Conservation (phyloP, 2,888 invertebrate species). For the Fragum sueziense region DNA sequence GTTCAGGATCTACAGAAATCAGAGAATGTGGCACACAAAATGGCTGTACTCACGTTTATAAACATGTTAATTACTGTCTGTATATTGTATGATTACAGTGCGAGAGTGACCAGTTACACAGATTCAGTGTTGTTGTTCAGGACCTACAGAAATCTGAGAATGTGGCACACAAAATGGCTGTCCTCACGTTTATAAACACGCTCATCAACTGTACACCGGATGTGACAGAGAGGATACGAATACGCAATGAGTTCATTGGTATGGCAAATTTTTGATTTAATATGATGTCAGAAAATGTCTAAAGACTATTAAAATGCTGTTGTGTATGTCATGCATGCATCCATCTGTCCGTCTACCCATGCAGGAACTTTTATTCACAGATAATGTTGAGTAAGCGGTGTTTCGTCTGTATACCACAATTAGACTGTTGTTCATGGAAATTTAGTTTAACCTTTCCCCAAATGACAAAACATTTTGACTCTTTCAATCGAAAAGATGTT, state of each 20-base stretch:
- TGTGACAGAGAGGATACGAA: slow-evolving; percentile 75
- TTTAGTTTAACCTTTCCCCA: too few relatives aligned
- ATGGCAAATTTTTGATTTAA: slow-evolving; percentile 17
- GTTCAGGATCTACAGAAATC: slow-evolving; percentile 81
- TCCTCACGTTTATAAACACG: slow-evolving; percentile 83
- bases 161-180: slow-evolving; percentile 80
- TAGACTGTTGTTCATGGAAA: too few relatives aligned
- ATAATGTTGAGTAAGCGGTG: too few relatives aligned
- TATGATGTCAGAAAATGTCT: too few relatives aligned
- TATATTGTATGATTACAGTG: slow-evolving; percentile 67
- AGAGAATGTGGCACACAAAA: slow-evolving; percentile 81
- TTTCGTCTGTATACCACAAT: too few relatives aligned
- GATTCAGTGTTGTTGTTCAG: slow-evolving; percentile 81
- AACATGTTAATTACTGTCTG: background rate
- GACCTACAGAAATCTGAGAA: slow-evolving; percentile 82
- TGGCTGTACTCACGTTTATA: background rate
- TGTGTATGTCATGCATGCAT: too few relatives aligned
- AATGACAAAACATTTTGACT: too few relatives aligned
- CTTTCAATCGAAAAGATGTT: too few relatives aligned
- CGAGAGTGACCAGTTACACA: slow-evolving; percentile 79
- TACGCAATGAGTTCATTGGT: slow-evolving; percentile 82
- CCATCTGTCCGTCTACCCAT: too few relatives aligned
- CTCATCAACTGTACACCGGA: slow-evolving; percentile 81
- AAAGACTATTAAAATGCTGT: too few relatives aligned
- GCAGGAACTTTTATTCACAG: too few relatives aligned